These are phyloP conservation scores for Trissoscelio sp. DNA, from an alignment of 2,888 invertebrate species.

Conservation along the genomic window DNA sequence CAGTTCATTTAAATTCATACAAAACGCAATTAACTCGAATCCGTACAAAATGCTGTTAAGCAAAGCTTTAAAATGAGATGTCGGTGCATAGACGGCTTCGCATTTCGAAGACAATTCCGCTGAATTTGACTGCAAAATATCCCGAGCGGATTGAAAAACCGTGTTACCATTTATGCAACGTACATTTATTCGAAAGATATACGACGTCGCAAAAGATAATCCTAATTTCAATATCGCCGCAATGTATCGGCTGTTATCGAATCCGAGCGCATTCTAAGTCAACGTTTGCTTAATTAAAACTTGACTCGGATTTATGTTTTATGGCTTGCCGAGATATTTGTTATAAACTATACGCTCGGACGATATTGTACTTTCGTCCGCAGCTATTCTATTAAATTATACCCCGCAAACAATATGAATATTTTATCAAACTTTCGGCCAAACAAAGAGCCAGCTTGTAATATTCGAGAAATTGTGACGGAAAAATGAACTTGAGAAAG, in stretches of 20 bases:
- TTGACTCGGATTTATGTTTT: constrained; percentile 22
- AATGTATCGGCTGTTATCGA: constrained; percentile 24
- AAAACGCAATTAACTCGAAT: constrained; percentile 58
- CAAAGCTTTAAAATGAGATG: constrained; percentile 42
- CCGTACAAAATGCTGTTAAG: constrained; percentile 46
- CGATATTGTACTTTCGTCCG: constrained; percentile 9
- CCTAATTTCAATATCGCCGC: constrained; percentile 13
- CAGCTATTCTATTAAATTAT: constrained; percentile 26
- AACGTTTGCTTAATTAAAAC: constrained; percentile 48
- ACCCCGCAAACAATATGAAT: constrained; percentile 22
- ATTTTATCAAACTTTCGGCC: constrained; percentile 28
- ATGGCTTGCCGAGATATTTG: constrained; percentile 18
- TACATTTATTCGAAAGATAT: not conserved
- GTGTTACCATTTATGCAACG: not conserved
- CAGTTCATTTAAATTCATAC: constrained; percentile 57
- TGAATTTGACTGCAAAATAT: constrained; percentile 13
- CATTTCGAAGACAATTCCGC: constrained; percentile 15
- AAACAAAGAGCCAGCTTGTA: constrained; percentile 7
- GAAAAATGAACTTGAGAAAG: constrained; percentile 19
- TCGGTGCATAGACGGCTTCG: constrained; percentile 1
- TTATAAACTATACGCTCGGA: no score
- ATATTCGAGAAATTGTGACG: constrained; percentile 6
- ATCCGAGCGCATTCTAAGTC: constrained; percentile 35
- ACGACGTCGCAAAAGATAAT: constrained; percentile 14
- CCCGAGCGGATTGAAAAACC: constrained; percentile 17